These are phyloP conservation scores for Acrocephalus arundinaceus DNA, from an alignment of 2,113 vertebrate species.

Conservation along the genomic window DNA sequence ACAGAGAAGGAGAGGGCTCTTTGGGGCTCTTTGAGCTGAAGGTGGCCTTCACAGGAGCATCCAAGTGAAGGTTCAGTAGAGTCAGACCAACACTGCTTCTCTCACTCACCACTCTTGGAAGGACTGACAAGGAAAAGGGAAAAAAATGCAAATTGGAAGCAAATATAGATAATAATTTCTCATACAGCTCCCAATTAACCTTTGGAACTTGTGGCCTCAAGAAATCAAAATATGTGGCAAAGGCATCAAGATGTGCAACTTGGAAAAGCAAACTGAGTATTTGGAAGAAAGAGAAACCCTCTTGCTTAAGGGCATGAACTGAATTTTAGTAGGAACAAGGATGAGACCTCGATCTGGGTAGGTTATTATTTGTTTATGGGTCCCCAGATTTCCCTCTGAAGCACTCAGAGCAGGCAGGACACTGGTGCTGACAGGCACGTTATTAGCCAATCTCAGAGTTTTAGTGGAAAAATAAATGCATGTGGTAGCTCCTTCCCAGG, in stretches of 20 bases:
- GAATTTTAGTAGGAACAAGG: not conserved
- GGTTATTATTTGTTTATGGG: not conserved
- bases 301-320: not conserved
- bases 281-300: not conserved
- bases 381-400: not conserved
- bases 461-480: not conserved
- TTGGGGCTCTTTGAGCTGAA: not conserved
- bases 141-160: conserved; percentile 22
- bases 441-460: not conserved
- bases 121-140: not conserved
- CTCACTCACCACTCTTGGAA: not conserved
- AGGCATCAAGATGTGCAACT: not conserved
- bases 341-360: not conserved
- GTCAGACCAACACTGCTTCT: not conserved
- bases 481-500: not conserved
- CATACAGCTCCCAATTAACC: conserved; percentile 16
- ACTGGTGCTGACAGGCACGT: not conserved
- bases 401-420: not conserved
- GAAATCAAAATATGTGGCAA: conserved; percentile 3
- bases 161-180: not conserved
- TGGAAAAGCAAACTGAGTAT: not conserved
- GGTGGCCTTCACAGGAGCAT: not conserved
- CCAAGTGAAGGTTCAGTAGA: not conserved
- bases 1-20: not conserved
- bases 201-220: not conserved